phyloP scores from a whole-genome alignment of 2,888 invertebrate species.

The Agriopis leucophaearia region DNA sequence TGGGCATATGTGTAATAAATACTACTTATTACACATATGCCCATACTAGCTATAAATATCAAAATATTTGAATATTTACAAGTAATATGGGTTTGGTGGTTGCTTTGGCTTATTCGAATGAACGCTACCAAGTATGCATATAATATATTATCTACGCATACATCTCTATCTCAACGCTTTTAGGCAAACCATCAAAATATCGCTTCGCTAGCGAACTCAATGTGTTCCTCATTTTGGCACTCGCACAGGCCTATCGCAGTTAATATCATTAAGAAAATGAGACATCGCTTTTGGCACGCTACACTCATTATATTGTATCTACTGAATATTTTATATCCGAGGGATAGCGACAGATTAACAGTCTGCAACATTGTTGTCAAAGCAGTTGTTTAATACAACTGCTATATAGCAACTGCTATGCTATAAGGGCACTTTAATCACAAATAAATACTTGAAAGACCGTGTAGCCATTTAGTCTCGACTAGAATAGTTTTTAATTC shows the following conservation, averaged over 20 bases:
- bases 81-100: too few species aligned
- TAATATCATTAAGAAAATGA: slow-evolving; percentile 55
- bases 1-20: too few species aligned
- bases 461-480: background rate
- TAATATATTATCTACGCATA: background rate
- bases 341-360: slow-evolving; percentile 44
- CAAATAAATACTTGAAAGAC: background rate
- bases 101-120: too few species aligned
- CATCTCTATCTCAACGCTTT: background rate
- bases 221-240: slow-evolving; percentile 42
- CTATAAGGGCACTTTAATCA: background rate
- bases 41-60: too few species aligned
- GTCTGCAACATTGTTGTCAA: slow-evolving; percentile 44
- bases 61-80: too few species aligned
- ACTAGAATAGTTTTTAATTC: background rate
- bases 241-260: slow-evolving; percentile 35
- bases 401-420: too few species aligned
- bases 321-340: slow-evolving; percentile 40
- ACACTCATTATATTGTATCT: slow-evolving; percentile 48
- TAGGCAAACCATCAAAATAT: slow-evolving; percentile 19
- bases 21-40: too few species aligned
- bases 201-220: slow-evolving; percentile 26
- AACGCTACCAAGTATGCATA: background rate
- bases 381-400: background rate
- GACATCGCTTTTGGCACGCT: slow-evolving; percentile 55